Evolutionary conservation across 2,113 vertebrate species (phyloP), one percentile per base, ranked within the genome.

Genomic region (Mesocricetus auratus): DNA sequence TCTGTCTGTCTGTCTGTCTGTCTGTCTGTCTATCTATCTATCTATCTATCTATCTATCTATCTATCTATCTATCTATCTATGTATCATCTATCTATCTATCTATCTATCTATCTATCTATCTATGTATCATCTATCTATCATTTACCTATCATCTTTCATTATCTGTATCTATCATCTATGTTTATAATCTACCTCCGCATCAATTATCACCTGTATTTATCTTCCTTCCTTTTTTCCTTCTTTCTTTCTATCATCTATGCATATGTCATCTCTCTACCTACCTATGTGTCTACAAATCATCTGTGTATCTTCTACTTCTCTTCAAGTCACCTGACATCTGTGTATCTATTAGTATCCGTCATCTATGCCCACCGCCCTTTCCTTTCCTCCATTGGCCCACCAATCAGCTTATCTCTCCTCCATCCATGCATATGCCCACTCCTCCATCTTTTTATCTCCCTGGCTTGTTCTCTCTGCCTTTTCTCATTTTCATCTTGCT

Each of bases 401-500:
- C 7, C 47, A 36, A 7, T 91, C 24, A 69, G 11, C 45, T 45
- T 6, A 1, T 9, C 81, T 36, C 13, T 42, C 45, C n/a, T 74
- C 69, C 33, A 16, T 47, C 33, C 73, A 19, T n/a, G 11, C 39
- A 16, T 58, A 66, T 73, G 56, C n/a, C 50, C 62, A n/a, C n/a
- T 62, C 85, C 71, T 78, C 88, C 77, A 36, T 68, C 95, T 89
- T 42, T 75, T 50, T 45, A 29, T 89, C 91, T 92, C 29, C 31
- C 62, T 75, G n/a, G 64, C 45, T 78, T 1, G 0, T 60, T 83
- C 62, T 64, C 69, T 75, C 33, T 88, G 85, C 82, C 71, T 91
- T 53, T 89, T 82, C 77, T 90, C 66, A 86, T 94, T 92, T 97
- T 62, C 36, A 31, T 89, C 81, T 94, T 3, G 0, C 73, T 83